Base-by-base conservation (phyloP, 2,797 vertebrate species). In the Lutjanus campechanus region DNA sequence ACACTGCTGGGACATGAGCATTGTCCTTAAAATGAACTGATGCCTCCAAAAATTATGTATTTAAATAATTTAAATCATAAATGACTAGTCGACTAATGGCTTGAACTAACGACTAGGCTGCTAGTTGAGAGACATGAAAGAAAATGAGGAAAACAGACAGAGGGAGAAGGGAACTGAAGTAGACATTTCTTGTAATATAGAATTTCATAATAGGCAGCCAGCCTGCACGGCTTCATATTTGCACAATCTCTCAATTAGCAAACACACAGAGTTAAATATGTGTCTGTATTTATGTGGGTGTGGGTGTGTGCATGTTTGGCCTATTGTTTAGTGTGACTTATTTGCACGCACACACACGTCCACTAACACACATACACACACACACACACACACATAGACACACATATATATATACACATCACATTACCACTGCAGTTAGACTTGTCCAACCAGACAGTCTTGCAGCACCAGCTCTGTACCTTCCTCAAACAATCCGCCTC, bases 381-480 rank as follows among this genome's bases (percentile, higher is more conserved):
- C n/a, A 22, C 49, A 70, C 71, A 47, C 54, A 73, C 76, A 79
- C 54, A 54, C 71, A 47, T 49, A 73, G 73, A 79, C 54, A 54
- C 71, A 63, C 70, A 59, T 63, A 29, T 56, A 50, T 67, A 70
- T 76, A 51, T 55, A 25, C 79, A 90, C 71, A 69, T 73, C 54
- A 40, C 75, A 72, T 74, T 87, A 78, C 63, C 80, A 73, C 85
- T 91, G 93, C 93, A 67, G 94, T 89, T 89, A 82, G 90, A 95
- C 95, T 91, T 62, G 96, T 94, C 78, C 7, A 81, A 96, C 95
- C 93, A 93, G 96, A 93, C 91, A 13, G 83, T 89, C 96, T 88
- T 92, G 95, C 91, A 87, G 86, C 93, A 93, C 95, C 84, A 75
- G 93, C 80, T 94, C 78, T 89, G 77, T 61, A 49, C 85, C 86